Evolutionary conservation across 2,797 vertebrate species (phyloP).

Genomic region (Melanotaenia pygmaea): DNA sequence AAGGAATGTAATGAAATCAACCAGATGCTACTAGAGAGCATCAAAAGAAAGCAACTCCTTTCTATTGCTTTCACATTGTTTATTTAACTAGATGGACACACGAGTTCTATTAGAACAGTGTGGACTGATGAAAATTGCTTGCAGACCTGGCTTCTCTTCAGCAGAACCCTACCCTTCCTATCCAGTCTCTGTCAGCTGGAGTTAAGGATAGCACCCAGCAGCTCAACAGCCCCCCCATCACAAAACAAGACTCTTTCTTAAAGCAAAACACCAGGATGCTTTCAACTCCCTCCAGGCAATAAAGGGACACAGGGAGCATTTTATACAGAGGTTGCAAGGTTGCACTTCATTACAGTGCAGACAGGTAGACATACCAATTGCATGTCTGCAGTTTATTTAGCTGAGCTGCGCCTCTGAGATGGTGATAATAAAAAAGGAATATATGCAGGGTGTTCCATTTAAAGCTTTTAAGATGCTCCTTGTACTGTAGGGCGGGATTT

Average conservation of each 20-base stretch:
- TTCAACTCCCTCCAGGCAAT: conserved; percentile 71
- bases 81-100: conserved; percentile 66
- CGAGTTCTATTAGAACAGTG: conserved; percentile 51
- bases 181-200: conserved; percentile 57
- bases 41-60: conserved; percentile 30
- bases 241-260: conserved; percentile 64
- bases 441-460: conserved; percentile 64
- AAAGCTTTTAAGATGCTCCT: conserved; percentile 59
- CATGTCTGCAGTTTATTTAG: conserved; percentile 73
- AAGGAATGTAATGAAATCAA: conserved; percentile 42
- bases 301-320: conserved; percentile 69
- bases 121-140: conserved; percentile 72
- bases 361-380: conserved; percentile 61
- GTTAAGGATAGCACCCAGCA: conserved; percentile 60
- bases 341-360: conserved; percentile 74
- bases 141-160: conserved; percentile 51
- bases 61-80: conserved; percentile 51
- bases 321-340: conserved; percentile 72
- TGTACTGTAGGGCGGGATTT: conserved; percentile 45
- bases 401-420: conserved; percentile 43
- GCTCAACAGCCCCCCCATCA: conserved; percentile 38
- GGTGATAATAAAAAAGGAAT: conserved; percentile 56
- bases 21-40: conserved; percentile 34
- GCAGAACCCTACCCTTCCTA: conserved; percentile 40
- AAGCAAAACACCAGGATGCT: conserved; percentile 63